phyloP scores from a whole-genome alignment of 2,888 invertebrate genomes.

The Frankliniella fusca region DNA sequence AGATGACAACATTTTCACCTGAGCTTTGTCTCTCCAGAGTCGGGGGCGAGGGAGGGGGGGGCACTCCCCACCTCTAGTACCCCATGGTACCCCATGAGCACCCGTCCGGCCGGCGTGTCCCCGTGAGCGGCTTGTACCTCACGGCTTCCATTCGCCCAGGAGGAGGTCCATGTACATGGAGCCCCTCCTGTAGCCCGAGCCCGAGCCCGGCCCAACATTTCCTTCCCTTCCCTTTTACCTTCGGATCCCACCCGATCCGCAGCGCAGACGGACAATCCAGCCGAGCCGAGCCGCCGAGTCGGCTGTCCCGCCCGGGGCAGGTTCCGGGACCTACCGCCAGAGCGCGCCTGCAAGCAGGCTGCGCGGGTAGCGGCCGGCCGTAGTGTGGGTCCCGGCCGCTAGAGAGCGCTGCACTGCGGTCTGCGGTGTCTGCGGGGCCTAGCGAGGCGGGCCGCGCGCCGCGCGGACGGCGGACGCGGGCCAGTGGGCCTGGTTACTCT shows the following conservation, averaged over 20 bases:
- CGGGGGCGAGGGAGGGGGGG: too few species aligned
- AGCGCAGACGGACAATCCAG: background rate
- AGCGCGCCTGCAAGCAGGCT: background rate
- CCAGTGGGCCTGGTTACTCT: background rate
- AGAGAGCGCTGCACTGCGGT: background rate
- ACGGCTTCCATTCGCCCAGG: too few species aligned
- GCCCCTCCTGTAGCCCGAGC: too few species aligned
- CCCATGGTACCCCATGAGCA: background rate
- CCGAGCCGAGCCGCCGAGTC: conserved; percentile 11
- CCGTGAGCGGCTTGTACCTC: too few species aligned
- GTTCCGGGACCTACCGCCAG: background rate
- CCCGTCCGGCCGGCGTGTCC: too few species aligned
- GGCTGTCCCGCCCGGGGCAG: background rate
- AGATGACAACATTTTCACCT: background rate
- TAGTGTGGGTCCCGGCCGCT: background rate
- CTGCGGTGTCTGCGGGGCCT: background rate
- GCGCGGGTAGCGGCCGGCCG: background rate
- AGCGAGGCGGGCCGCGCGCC: background rate
- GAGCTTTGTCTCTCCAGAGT: background rate
- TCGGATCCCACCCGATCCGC: too few species aligned
- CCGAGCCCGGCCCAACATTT: too few species aligned
- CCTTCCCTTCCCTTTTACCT: too few species aligned
- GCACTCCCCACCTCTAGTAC: background rate
- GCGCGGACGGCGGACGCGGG: too few species aligned
- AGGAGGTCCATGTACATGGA: too few species aligned